Percentiles rank a stretch among this genome's conserved stretches.
Evolutionary conservation across 2,888 invertebrate genomes (phyloP).

Genomic region (Caradrina kadenii): DNA sequence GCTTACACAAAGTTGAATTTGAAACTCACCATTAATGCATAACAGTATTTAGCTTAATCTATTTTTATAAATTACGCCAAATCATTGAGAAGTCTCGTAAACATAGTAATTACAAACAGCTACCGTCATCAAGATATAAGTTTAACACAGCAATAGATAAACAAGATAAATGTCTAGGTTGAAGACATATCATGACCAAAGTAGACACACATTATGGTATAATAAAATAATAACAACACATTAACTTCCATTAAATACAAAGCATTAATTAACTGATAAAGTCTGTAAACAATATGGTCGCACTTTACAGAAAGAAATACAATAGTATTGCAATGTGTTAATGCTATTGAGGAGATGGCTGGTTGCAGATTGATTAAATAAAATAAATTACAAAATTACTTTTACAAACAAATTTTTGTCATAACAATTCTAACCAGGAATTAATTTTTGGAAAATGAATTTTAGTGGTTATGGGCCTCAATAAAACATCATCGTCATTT

Average conservation of each 20-base stretch:
- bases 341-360: not conserved
- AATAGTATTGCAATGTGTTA: not conserved
- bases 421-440: too few relatives aligned
- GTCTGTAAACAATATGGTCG: not conserved
- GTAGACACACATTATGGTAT: not conserved
- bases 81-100: not conserved
- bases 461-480: too few relatives aligned
- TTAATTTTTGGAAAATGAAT: too few relatives aligned
- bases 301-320: not conserved
- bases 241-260: not conserved
- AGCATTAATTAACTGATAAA: slow-evolving; percentile 25
- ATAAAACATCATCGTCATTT: too few relatives aligned
- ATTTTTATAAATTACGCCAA: not conserved
- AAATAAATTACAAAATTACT: too few relatives aligned
- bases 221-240: slow-evolving; percentile 6
- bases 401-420: too few relatives aligned
- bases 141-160: not conserved
- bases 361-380: not conserved
- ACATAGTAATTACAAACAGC: not conserved
- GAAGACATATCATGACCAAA: slow-evolving; percentile 1
- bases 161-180: not conserved
- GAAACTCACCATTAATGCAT: not conserved
- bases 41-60: not conserved
- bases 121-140: slow-evolving; percentile 6
- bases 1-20: not conserved